Percentiles rank a stretch among this genome's conserved stretches.
Evolutionary conservation across 1,140 invertebrate species (phyloP).

Genomic region (Sitobion miscanthi): DNA sequence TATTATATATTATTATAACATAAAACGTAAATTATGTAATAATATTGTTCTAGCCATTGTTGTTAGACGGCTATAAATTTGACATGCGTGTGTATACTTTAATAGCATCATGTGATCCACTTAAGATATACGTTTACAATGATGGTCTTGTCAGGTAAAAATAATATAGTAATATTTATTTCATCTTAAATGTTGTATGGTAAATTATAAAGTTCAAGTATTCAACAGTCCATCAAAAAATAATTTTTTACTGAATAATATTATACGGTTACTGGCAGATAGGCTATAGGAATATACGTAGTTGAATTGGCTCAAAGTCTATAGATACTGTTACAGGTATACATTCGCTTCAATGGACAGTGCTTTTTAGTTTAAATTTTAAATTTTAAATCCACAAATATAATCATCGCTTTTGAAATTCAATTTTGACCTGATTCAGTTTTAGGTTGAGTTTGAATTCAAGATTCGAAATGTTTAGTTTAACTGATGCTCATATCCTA

Average conservation of each 20-base stretch:
- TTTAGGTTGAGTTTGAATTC: not conserved
- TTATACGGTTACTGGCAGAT: no score
- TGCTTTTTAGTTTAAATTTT: not conserved
- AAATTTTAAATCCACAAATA: not conserved
- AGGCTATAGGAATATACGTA: not conserved
- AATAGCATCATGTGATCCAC: slow-evolving; percentile 84
- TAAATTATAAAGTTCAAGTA: not conserved
- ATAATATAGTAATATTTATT: not conserved
- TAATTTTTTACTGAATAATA: not conserved
- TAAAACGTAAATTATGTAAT: not conserved
- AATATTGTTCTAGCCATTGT: slow-evolving; percentile 68
- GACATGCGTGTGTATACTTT: slow-evolving; percentile 84
- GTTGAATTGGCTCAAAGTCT: no score
- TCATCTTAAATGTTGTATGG: not conserved
- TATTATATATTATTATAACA: not conserved
- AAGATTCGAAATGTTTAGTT: no score
- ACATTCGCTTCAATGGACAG: not conserved
- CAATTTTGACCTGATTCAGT: not conserved
- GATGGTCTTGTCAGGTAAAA: slow-evolving; percentile 82
- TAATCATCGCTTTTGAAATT: no score
- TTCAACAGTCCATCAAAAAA: not conserved
- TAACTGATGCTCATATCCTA: not conserved
- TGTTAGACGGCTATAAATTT: slow-evolving; percentile 91
- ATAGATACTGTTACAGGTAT: no score
- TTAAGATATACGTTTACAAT: slow-evolving; percentile 78